Base-by-base conservation (phyloP, 2,888 invertebrate genomes). In the Scaptomyza caliginosa region DNA sequence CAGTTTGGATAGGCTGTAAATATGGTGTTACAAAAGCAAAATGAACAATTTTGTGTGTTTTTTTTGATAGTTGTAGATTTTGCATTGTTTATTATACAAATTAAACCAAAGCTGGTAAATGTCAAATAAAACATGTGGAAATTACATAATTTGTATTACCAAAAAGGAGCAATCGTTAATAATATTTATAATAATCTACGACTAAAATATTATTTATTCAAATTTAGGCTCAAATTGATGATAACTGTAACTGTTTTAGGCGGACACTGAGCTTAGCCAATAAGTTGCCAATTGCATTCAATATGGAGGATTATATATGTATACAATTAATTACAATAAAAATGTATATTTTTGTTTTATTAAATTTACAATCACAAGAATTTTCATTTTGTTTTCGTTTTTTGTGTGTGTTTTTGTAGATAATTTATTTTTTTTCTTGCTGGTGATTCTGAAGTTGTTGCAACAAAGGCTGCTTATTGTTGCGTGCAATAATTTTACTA, bases 301-400 rank as follows among this genome's bases (percentile, higher is more conserved):
- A 56, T 45, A 63, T 77, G 63, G 57, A 43, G 49, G 36, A 45
- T 67, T 64, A 50, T 65, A 34, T 67, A 51, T 67, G 26, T 67
- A 56, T 66, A 57, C 66, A 64, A 72, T 70, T 73, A 80, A 74
- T 80, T 80, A 83, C 67, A 84, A 69, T 68, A 75, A 65, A 74
- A 77, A 67, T 79, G 39, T 75, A 67, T 76, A 60, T 64, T 70
- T 68, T 69, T 66, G 36, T 67, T 68, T 79, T 84, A 84, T 82
- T 85, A 85, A 83, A 79, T 85, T 82, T 85, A 85, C 85, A 78
- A 83, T 83, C 82, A 83, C 82, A 83, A 83, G 77, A 82, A 68
- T 80, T 83, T 64, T 43, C n/a, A n/a, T 70, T 50, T 58, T 55
- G 32, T 60, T 55, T 49, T 40, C 55, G 30, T 48, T 65, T 65